These are phyloP conservation scores for Eupithecia pulchellata DNA, from an alignment of 2,888 invertebrate genomes.

Conservation along the genomic window DNA sequence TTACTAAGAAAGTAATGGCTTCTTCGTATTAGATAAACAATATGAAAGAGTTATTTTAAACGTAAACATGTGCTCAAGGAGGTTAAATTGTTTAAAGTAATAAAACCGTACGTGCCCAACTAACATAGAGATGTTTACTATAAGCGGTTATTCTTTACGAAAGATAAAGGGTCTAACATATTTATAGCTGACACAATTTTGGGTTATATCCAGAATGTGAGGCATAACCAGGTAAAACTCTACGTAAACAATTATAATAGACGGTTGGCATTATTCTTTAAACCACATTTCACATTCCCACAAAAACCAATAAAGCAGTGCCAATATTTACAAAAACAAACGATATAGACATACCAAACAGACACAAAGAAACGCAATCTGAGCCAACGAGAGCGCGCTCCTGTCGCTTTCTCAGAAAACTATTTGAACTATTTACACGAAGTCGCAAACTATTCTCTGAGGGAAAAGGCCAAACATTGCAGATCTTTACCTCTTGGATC, in stretches of 20 bases:
- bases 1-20: slow-evolving; percentile 46
- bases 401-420: slow-evolving; percentile 29
- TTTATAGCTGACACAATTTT: slow-evolving; percentile 2
- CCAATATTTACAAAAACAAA: slow-evolving; percentile 33
- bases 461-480: slow-evolving; percentile 45
- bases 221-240: neutral
- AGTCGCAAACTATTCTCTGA: slow-evolving; percentile 40
- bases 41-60: slow-evolving; percentile 31
- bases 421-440: slow-evolving; percentile 41
- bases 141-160: slow-evolving; percentile 1
- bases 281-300: slow-evolving; percentile 6
- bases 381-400: slow-evolving; percentile 24
- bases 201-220: neutral
- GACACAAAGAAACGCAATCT: slow-evolving; percentile 45
- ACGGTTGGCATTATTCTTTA: neutral
- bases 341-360: slow-evolving; percentile 33
- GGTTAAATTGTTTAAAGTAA: slow-evolving; percentile 10
- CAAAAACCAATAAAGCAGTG: slow-evolving; percentile 30
- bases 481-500: slow-evolving; percentile 35
- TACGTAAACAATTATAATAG: neutral
- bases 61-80: slow-evolving; percentile 8
- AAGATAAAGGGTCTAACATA: slow-evolving; percentile 5
- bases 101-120: slow-evolving; percentile 6
- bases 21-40: slow-evolving; percentile 44
- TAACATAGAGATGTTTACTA: slow-evolving; percentile 1